Evolutionary conservation across 1,140 invertebrate genomes (phyloP), one percentile per base, ranked within the genome.

Genomic region (Lamellibrachia luymesi): DNA sequence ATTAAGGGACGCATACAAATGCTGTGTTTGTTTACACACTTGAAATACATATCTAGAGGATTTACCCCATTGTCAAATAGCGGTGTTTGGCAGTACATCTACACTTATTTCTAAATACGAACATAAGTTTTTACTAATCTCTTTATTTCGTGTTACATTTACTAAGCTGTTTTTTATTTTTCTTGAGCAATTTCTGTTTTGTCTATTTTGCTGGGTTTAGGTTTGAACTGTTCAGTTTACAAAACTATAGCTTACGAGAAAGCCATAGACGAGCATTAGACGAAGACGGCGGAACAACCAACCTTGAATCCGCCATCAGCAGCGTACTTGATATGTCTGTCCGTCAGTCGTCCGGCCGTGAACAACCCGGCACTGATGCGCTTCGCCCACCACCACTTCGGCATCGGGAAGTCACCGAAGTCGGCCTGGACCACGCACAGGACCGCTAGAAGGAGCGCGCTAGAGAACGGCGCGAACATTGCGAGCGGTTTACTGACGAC

Each of bases 281-380:
- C 64, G 13, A 80, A 80, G 64, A 80, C 13, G 64, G 25, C 13
- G 64, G 25, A 80, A 22, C 7, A 80, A 17, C 64, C 8, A 22
- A 80, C 64, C 64, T 50, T 51, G 92, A 92, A 92, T 92, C 92
- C 92, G 5, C 50, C 92, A 38, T 92, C 92, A 52, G 92, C 92
- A 13, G 92, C 92, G 51, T 51, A 64, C 52, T 92, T 92, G 50
- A 92, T 56, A 0, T 92, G 92, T n/a, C 50, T 92, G 92, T 92
- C 92, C 2, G 50, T 92, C 6, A 92, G 50, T 56, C 92, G 92
- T 17, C 92, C 92, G 13, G 92, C 92, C 4, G 8, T 51, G 50
- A 51, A 92, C 10, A 50, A 2, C 50, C 51, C 6, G 10, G 92
- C 17, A 50, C 27, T 51, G 92, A 92, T 92, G 92, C 50, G 6